Evolutionary conservation across 2,113 vertebrate species (phyloP).

Genomic region (Atractosteus spatula): DNA sequence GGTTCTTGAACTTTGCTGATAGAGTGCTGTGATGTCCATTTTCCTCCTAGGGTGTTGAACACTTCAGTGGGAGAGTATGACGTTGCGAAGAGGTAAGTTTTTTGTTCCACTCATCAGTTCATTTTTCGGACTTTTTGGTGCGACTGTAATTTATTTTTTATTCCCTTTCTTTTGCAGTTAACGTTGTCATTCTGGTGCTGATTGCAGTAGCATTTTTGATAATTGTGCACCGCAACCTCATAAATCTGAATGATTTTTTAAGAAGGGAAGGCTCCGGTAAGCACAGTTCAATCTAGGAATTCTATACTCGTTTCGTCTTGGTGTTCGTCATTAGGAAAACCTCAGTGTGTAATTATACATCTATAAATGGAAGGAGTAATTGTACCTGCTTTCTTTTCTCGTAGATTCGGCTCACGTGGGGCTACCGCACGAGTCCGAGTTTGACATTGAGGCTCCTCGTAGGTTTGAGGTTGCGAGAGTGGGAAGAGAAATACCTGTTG

Average conservation of each 20-base stretch:
- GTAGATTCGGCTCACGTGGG: too few relatives aligned
- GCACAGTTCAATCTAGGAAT: neutral
- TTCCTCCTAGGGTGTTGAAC: conserved; percentile 10
- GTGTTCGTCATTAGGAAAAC: too few relatives aligned
- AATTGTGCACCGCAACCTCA: conserved; percentile 86
- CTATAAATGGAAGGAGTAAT: too few relatives aligned
- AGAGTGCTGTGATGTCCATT: too few relatives aligned
- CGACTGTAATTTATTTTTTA: conserved; percentile 2
- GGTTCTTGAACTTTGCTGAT: too few relatives aligned
- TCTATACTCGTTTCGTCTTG: too few relatives aligned
- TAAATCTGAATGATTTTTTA: conserved; percentile 85
- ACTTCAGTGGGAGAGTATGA: conserved; percentile 59
- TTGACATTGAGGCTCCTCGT: conserved; percentile 62
- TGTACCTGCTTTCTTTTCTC: too few relatives aligned
- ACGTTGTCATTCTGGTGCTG: conserved; percentile 80
- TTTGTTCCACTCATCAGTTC: conserved; percentile 6
- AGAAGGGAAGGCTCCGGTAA: conserved; percentile 78
- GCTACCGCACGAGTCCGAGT: conserved; percentile 77
- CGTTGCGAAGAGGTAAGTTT: conserved; percentile 76
- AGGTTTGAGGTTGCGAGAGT: conserved; percentile 37
- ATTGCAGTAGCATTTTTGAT: conserved; percentile 82
- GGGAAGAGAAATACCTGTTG: conserved; percentile 81
- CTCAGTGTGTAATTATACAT: too few relatives aligned
- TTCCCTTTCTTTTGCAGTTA: conserved; percentile 70
- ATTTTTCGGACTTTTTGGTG: neutral